phyloP scores from a whole-genome alignment of 2,888 invertebrate species.

The Ischnura elegans region DNA sequence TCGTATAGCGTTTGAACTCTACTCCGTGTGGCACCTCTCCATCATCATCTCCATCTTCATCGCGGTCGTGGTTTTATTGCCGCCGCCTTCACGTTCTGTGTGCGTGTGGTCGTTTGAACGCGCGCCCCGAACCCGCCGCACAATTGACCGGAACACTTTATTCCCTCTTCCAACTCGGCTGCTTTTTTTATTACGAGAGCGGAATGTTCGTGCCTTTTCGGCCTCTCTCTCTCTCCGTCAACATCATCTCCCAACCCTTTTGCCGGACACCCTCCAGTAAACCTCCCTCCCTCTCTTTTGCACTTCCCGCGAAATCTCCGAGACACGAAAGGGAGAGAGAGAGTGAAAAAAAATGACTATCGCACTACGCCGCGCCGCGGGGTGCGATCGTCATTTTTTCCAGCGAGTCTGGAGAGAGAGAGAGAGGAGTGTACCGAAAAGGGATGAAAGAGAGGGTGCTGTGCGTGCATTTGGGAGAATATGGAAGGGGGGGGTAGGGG shows the following conservation, averaged over 20 bases:
- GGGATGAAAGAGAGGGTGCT: too few relatives aligned
- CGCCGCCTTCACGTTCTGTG: neutral
- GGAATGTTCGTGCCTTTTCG: neutral
- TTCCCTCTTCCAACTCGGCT: neutral
- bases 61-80: neutral
- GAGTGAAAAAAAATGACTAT: neutral
- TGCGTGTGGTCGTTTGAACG: neutral
- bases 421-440: too few relatives aligned
- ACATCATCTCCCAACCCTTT: too few relatives aligned
- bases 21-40: neutral
- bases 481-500: neutral
- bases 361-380: neutral
- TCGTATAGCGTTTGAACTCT: too few relatives aligned
- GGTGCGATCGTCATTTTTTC: too few relatives aligned
- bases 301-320: neutral
- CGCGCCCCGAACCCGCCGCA: neutral
- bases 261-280: neutral
- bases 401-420: too few relatives aligned
- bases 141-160: neutral
- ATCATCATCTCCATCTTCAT: too few relatives aligned
- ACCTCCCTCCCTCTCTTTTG: neutral
- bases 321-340: neutral
- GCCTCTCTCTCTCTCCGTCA: too few relatives aligned
- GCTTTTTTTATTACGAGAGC: neutral
- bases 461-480: neutral